Conservation (phyloP, 30 jellyfish, hydroid and myxozoan species). For the Aurelia sp. region DNA sequence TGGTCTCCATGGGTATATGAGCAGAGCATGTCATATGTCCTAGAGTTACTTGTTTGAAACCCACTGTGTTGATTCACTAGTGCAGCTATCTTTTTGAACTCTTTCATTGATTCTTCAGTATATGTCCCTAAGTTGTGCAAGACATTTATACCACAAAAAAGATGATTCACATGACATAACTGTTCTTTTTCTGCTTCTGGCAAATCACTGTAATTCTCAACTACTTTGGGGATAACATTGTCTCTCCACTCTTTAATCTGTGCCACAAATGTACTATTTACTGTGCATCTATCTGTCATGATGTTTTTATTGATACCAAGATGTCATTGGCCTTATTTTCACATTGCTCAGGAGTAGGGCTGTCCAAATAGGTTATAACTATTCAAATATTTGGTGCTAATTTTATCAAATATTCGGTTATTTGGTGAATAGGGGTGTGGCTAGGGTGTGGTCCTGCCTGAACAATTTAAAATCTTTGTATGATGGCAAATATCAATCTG, state of each 20-base stretch:
- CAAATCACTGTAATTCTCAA: conserved; percentile 21
- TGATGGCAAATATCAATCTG: too few relatives aligned
- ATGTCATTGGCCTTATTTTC: conserved; percentile 12
- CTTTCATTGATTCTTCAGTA: conserved; percentile 39
- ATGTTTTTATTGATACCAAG: not conserved
- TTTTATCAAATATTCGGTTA: too few relatives aligned
- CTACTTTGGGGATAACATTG: conserved; percentile 20
- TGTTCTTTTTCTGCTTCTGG: conserved; percentile 31
- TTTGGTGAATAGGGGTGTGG: too few relatives aligned
- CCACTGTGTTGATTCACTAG: conserved; percentile 47
- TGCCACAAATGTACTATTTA: not conserved
- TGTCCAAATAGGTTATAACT: too few relatives aligned
- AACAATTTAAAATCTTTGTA: too few relatives aligned
- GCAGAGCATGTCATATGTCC: conserved; percentile 30
- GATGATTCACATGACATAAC: conserved; percentile 8
- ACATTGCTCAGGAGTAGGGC: conserved; percentile 1
- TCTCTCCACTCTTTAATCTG: conserved; percentile 37
- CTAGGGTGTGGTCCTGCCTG: too few relatives aligned
- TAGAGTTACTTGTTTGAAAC: conserved; percentile 26
- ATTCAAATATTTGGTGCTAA: too few relatives aligned
- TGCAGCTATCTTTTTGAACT: conserved; percentile 19
- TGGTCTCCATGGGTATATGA: conserved; percentile 68
- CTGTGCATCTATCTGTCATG: conserved; percentile 25
- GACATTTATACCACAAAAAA: conserved; percentile 48
- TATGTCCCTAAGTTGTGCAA: conserved; percentile 40